Base-by-base conservation (phyloP, 2,888 invertebrate genomes). In the Linyphia triangularis region DNA sequence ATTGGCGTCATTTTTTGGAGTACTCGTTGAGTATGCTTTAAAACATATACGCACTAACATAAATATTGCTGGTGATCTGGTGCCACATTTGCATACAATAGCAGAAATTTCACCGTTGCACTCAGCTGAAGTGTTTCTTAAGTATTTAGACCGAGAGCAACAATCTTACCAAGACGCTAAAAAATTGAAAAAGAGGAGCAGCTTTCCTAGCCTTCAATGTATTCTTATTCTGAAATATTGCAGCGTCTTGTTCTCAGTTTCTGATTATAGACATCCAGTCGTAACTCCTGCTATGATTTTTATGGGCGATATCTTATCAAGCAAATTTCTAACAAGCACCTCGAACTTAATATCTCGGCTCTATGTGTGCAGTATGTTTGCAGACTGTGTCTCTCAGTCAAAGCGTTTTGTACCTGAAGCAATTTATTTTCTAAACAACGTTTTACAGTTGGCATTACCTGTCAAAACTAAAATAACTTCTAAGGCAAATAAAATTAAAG, bases 241-340 rank as follows among this genome's bases (percentile, higher is more conserved):
- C 3, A 95, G 96, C 7, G 93, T 96, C 63, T 92, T 98, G 79
- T 99, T 96, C 93, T 96, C 98, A 0, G 96, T 97, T 0, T 97
- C 98, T 0, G 98, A 99, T 93, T 97, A 96, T 92, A 94, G 95
- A 59, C 98, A 99, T 94, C 95, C 96, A 0, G 95, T 98, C 3
- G 96, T 96, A n/a, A 97, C 97, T 16, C 97, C 98, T n/a, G 93
- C 94, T 28, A 91, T 96, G 91, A 94, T 96, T 90, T 97, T 98
- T 91, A 96, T 98, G 93, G 95, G 96, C 57, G 96, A 97, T 92
- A 96, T 98, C 91, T 92, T 97, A 89, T 90, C 81, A 59, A 91
- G 67, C 91, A 95, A 95, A 78, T 94, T 94, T 90, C 94, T 96
- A 24, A 94, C 94, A 91, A 94, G 94, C 10, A 94, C 94, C 0